Conservation (phyloP, 23 tunicate species). For the Trididemnum clinides region DNA sequence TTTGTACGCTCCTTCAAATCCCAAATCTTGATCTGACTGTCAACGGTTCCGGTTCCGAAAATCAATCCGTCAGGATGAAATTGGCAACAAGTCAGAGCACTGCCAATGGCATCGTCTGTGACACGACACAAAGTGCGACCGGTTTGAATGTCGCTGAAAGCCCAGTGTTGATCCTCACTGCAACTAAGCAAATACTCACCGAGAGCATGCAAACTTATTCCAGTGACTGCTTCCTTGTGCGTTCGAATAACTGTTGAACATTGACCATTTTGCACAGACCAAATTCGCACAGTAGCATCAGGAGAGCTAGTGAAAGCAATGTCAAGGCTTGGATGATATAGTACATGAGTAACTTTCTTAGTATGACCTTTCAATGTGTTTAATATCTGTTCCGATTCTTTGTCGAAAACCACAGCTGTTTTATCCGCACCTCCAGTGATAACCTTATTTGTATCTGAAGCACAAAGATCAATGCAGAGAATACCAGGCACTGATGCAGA, state of each 20-base stretch:
- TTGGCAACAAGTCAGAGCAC: slow-evolving; percentile 92
- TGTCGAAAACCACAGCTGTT: slow-evolving; percentile 96
- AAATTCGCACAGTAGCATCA: slow-evolving; percentile 85
- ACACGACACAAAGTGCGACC: slow-evolving; percentile 75
- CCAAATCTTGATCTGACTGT: slow-evolving; percentile 97
- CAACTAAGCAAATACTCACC: slow-evolving; percentile 90
- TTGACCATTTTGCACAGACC: slow-evolving; percentile 82
- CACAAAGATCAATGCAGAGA: slow-evolving; percentile 81
- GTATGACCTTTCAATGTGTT: slow-evolving; percentile 92
- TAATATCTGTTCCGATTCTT: slow-evolving; percentile 74
- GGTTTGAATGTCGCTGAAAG: slow-evolving; percentile 88
- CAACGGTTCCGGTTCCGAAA: slow-evolving; percentile 97
- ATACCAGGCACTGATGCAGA: slow-evolving; percentile 99
- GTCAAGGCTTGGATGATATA: slow-evolving; percentile 85
- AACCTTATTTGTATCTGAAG: slow-evolving; percentile 79
- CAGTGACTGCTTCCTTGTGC: slow-evolving; percentile 95
- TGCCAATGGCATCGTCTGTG: slow-evolving; percentile 85
- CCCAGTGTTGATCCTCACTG: slow-evolving; percentile 96
- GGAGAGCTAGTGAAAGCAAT: slow-evolving; percentile 81
- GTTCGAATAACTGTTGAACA: slow-evolving; percentile 84
- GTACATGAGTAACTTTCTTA: slow-evolving; percentile 68
- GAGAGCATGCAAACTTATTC: slow-evolving; percentile 88
- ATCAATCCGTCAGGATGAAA: slow-evolving; percentile 99
- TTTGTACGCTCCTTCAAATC: slow-evolving; percentile 97
- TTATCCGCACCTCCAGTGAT: slow-evolving; percentile 98